Evolutionary conservation across 2,113 vertebrate species (phyloP).

Genomic region (Corynorhinus townsendii): DNA sequence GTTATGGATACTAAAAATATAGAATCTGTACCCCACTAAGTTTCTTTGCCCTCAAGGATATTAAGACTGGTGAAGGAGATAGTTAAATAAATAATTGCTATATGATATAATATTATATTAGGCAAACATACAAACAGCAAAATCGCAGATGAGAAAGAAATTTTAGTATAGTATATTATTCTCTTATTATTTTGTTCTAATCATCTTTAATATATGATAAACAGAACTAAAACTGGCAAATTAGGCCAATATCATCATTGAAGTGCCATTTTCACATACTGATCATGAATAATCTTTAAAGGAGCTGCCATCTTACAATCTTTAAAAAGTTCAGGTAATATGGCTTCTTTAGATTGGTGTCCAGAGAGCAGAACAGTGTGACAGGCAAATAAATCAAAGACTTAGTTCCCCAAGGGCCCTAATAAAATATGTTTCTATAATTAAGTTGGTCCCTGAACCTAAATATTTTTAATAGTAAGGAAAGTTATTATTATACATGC

Average conservation of each 20-base stretch:
- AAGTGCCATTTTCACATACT: conserved; percentile 12
- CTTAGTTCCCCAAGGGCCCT: background rate
- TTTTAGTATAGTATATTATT: background rate
- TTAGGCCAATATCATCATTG: background rate
- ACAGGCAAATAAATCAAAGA: conserved; percentile 33
- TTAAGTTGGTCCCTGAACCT: background rate
- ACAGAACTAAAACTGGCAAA: background rate
- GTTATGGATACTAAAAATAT: background rate
- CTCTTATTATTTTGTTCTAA: background rate
- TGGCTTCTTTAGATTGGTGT: background rate
- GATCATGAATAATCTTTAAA: conserved; percentile 22
- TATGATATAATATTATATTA: background rate
- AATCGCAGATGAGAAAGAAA: background rate
- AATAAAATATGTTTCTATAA: background rate
- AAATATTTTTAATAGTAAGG: conserved; percentile 30
- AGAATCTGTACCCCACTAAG: background rate
- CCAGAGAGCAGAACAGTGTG: background rate
- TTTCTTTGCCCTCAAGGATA: background rate
- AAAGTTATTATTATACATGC: background rate
- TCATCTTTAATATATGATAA: background rate
- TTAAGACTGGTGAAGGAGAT: background rate
- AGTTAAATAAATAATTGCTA: background rate
- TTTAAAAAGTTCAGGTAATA: conserved; percentile 2
- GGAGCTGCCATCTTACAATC: background rate
- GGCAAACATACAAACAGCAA: background rate